These are phyloP conservation scores for Pao palembangensis DNA, from an alignment of 2,113 vertebrate genomes.

Conservation along the genomic window DNA sequence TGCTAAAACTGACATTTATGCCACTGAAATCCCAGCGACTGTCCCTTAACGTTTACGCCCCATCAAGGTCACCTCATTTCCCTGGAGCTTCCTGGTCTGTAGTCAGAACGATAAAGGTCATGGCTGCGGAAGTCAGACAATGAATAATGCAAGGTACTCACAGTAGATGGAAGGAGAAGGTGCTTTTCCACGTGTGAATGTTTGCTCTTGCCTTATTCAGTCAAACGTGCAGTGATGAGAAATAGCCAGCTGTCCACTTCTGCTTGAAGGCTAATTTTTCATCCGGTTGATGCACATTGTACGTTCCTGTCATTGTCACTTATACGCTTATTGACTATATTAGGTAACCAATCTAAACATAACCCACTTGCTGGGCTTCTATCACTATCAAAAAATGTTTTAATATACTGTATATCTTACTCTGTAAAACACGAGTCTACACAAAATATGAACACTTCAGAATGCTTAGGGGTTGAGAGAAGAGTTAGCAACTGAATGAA, in stretches of 20 bases:
- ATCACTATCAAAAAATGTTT: too few relatives aligned
- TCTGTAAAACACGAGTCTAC: too few relatives aligned
- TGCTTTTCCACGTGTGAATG: background rate
- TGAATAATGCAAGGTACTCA: constrained; percentile 42
- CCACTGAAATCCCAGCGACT: background rate
- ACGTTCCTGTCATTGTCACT: too few relatives aligned
- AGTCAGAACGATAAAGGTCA: constrained; percentile 38
- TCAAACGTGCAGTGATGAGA: constrained; percentile 17
- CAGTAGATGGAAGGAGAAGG: background rate
- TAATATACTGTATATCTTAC: too few relatives aligned
- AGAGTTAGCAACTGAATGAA: background rate
- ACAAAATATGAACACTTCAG: background rate
- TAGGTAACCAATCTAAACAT: too few relatives aligned
- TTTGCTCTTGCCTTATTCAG: background rate
- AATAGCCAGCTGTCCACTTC: constrained; percentile 6
- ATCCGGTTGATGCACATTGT: too few relatives aligned
- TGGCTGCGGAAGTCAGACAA: constrained; percentile 10
- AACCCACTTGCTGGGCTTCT: too few relatives aligned
- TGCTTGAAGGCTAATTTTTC: too few relatives aligned
- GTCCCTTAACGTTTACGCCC: constrained; percentile 5
- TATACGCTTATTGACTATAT: too few relatives aligned
- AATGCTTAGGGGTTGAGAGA: background rate
- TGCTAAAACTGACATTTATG: background rate
- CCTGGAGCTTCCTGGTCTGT: constrained; percentile 17
- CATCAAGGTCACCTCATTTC: constrained; percentile 10